A percentile compares a stretch with the other conserved stretches of the same genome.
phyloP scores from a whole-genome alignment of 2,888 invertebrate species.

The Drosophila parthenogenetica region DNA sequence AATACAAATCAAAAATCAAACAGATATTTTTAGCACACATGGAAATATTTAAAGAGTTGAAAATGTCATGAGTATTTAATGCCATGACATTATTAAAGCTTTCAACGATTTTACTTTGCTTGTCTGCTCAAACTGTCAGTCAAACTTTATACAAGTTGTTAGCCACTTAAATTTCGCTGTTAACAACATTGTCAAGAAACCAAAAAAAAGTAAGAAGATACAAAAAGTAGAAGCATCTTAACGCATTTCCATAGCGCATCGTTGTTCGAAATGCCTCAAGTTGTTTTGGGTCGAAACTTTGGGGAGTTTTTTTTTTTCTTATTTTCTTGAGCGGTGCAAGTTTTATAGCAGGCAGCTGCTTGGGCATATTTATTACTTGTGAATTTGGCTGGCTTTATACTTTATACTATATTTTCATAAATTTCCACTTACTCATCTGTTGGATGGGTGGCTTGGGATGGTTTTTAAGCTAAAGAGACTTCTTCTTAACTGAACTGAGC shows the following conservation, averaged over 20 bases:
- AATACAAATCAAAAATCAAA: conserved; percentile 4
- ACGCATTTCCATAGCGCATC: conserved; percentile 31
- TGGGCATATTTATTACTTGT: conserved; percentile 61
- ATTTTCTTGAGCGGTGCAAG: conserved; percentile 26
- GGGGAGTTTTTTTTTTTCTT: conserved; percentile 19
- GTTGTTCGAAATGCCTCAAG: conserved; percentile 32
- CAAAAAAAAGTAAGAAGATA: neutral
- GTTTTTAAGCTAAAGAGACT: neutral
- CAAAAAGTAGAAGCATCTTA: conserved; percentile 35
- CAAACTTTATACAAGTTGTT: conserved; percentile 73
- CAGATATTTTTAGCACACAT: neutral
- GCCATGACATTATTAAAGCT: conserved; percentile 62
- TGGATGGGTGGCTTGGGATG: conserved; percentile 18
- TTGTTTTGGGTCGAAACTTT: conserved; percentile 46
- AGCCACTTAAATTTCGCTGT: conserved; percentile 76
- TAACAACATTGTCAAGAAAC: conserved; percentile 64
- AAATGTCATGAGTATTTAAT: conserved; percentile 45
- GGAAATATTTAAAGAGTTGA: conserved; percentile 31
- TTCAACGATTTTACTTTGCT: conserved; percentile 26
- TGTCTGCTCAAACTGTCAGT: conserved; percentile 59
- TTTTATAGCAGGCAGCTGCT: conserved; percentile 54
- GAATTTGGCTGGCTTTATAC: conserved; percentile 58
- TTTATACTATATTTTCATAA: conserved; percentile 64
- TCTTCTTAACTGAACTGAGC: conserved; percentile 11
- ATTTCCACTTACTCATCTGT: conserved; percentile 76